Base-by-base conservation (phyloP, 2,113 vertebrate species). In the Elephantulus edwardii region DNA sequence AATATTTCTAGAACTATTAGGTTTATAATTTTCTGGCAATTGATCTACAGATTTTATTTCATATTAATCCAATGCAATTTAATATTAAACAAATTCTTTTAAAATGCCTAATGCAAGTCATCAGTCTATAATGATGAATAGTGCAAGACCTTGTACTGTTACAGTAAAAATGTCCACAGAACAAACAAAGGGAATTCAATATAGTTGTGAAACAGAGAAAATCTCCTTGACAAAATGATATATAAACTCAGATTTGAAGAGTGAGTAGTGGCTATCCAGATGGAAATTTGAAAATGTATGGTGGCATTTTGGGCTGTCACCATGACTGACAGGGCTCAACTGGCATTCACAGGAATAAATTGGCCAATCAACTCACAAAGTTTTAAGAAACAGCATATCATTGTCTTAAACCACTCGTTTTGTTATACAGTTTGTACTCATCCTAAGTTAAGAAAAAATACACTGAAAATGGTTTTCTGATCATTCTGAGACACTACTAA, bases 1-100 rank as follows among this genome's bases (percentile, higher is more conserved):
- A 90, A 82, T n/a, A 40, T 38, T 56, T 80, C 77, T 93, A 86
- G 76, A 89, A 87, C 8, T 60, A 77, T 81, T 52, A 71, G 8
- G 19, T 68, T 42, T 46, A 46, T 30, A 54, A 19, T 56, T 78
- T 71, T 74, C 56, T 17, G 30, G 11, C 46, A 87, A 62, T 22
- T 52, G 35, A 88, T 35, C 35, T 28, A 42, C 54, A 92, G 83
- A 77, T 26, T 90, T 12, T 46, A 90, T 92, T 92, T 66, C 62
- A 90, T 60, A 77, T 77, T 17, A 72, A 82, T n/a, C 78, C 70
- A 78, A 64, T 35, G 4, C 35, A 92, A 62, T 26, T 71, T 77
- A 84, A 89, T 64, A 28, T 12, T 92, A 92, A 89, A 78, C 13
- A 62, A 40, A 46, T 70, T 52, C 66, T 62, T 35, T 78, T 81